Base-by-base conservation (phyloP, 2,113 vertebrate species). In the Tenebrosternarchus preto region DNA sequence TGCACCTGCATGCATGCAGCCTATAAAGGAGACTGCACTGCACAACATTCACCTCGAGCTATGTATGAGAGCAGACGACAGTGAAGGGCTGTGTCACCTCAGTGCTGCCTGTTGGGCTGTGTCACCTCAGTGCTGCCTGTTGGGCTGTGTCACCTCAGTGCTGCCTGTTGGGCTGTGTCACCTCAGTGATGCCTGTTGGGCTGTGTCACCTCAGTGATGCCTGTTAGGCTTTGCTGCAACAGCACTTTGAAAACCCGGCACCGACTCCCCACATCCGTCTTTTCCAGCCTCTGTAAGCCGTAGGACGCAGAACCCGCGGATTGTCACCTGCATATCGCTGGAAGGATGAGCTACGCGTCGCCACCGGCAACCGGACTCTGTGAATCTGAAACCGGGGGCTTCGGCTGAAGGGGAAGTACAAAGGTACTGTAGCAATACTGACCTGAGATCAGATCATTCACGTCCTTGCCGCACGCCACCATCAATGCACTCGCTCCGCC, bases 381-480 rank as follows among this genome's bases (percentile, higher is more conserved):
- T 31, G 39, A 64, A 69, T 57, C 20, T 24, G 43, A 46, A 67
- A 80, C 43, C 25, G 64, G 64, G n/a, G 71, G 75, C 73, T 76
- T 77, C 70, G 16, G 72, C 64, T 36, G 81, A 75, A 50, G 43
- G 43, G 43, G 43, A 50, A 78, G 80, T 80, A 80, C 69, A 79
- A 77, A 84, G 72, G 73, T 77, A 80, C 83, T 77, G 85, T 82
- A 85, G 88, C 85, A 87, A 87, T 84, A 85, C 81, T 66, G 77
- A 84, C 81, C 77, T 60, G 70, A 75, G 76, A 68, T 56, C 71
- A 81, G 71, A 74, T 60, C 72, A 66, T 55, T 36, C 33, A 68
- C 20, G 9, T 36, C 64, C 31, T 22, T 25, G 43, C 20, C 43
- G 6, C 67, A 67, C 22, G 16, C 15, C 43, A 16, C 59, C 43